Base-by-base conservation (phyloP, 2,113 vertebrate genomes). In the Cynocephalus volans region DNA sequence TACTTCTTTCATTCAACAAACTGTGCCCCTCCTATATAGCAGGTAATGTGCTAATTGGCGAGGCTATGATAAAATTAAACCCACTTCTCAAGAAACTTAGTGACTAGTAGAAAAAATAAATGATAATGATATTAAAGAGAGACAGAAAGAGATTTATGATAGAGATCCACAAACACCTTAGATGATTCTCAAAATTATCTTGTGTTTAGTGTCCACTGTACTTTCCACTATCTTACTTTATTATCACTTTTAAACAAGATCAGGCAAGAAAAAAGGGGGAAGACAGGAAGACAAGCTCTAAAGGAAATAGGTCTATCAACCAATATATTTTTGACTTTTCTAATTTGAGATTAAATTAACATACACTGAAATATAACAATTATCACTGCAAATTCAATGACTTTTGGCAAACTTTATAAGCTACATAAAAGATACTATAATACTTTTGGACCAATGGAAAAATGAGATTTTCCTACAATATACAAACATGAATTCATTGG, bases 1-100 rank as follows among this genome's bases (percentile, higher is more conserved):
- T 82, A 73, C 23, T 54, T 87, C 50, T 84, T 69, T 84, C 69
- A 90, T 56, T 89, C 15, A 84, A 81, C 54, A 95, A 83, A 96
- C 5, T 85, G 31, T 95, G 33, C 24, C 8, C 58, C 52, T 84
- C 91, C 14, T 80, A 73, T 26, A 90, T 64, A 80, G 9, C 19
- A 83, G 24, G 24, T 75, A 95, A 50, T 45, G 48, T 77, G 28
- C 56, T 87, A 96, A 72, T 24, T 73, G 17, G 9, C 83, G 21
- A 94, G 17, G 33, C 90, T 54, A 95, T 5, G 79, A 88, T 90
- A 85, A 88, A 94, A 75, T 83, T 64, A 41, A 82, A 70, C 52
- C 26, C 2, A 92, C 6, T 70, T 86, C 31, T 45, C 41, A 79
- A 89, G 28, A 95, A 95, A 65, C 24, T 73, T 54, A 64, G 4